These are phyloP conservation scores for Hyperopisus bebe DNA, from an alignment of 2,113 vertebrate species.

Conservation along the genomic window DNA sequence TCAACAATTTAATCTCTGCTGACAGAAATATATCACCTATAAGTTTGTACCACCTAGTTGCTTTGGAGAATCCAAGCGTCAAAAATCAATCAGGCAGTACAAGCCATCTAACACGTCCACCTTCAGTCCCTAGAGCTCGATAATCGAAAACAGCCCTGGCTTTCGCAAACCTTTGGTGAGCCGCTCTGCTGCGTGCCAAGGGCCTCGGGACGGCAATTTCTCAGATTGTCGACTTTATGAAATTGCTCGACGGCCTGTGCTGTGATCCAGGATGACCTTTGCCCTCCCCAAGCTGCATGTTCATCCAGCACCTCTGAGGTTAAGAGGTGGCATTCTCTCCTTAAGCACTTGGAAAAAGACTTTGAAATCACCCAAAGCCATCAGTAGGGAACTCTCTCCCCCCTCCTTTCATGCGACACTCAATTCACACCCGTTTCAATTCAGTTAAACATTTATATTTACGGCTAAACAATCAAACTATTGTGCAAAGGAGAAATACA, in stretches of 20 bases:
- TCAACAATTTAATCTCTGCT: background rate
- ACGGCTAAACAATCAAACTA: slow-evolving; percentile 1
- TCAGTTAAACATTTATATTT: background rate
- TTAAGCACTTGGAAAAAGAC: background rate
- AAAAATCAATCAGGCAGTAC: background rate
- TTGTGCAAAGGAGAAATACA: background rate
- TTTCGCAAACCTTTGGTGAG: background rate
- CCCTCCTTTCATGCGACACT: background rate
- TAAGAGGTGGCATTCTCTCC: background rate
- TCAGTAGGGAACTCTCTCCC: background rate
- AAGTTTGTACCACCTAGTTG: background rate
- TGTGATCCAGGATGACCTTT: slow-evolving; percentile 17
- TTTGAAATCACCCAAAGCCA: background rate
- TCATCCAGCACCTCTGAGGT: background rate
- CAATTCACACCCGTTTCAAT: background rate
- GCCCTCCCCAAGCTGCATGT: background rate
- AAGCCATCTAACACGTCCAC: background rate
- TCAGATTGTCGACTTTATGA: slow-evolving; percentile 13
- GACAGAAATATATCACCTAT: background rate
- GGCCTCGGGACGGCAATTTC: background rate
- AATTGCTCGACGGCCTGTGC: background rate
- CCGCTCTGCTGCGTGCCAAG: background rate
- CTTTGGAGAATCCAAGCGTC: background rate
- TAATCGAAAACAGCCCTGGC: background rate
- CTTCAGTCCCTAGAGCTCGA: too few species aligned